These are phyloP conservation scores for Dendroctonus valens DNA, from an alignment of 1,140 invertebrate species.

Conservation along the genomic window DNA sequence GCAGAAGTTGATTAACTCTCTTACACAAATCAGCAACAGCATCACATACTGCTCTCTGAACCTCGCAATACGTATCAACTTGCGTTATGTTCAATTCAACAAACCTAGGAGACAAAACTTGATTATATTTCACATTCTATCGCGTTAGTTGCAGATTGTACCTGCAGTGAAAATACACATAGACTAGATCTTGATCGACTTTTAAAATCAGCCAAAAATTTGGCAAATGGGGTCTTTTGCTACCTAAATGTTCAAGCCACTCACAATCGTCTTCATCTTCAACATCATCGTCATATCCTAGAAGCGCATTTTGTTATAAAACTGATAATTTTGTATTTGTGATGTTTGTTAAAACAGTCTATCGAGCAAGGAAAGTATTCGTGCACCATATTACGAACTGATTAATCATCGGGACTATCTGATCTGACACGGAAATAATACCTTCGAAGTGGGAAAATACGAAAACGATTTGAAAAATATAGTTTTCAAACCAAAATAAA, in stretches of 20 bases:
- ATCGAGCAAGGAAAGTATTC: no score
- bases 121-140: no score
- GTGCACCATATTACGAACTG: no score
- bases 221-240: constrained; percentile 57
- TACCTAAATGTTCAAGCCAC: constrained; percentile 59
- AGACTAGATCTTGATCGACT: constrained; percentile 61
- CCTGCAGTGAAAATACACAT: constrained; percentile 72
- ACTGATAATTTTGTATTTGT: no score
- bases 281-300: constrained; percentile 49
- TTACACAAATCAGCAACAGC: constrained; percentile 64
- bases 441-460: no score
- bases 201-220: constrained; percentile 77
- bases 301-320: neutral
- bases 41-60: constrained; percentile 56
- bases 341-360: no score
- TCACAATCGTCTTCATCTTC: constrained; percentile 63
- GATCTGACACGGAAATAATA: no score
- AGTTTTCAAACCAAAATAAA: no score
- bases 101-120: constrained; percentile 50
- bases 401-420: no score
- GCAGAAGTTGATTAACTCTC: constrained; percentile 70
- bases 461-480: no score
- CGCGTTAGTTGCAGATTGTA: constrained; percentile 31
- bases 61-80: constrained; percentile 55
- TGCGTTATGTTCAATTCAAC: constrained; percentile 56